Evolutionary conservation across 2,113 vertebrate species (phyloP).

Genomic region (Eretmochelys imbricata): DNA sequence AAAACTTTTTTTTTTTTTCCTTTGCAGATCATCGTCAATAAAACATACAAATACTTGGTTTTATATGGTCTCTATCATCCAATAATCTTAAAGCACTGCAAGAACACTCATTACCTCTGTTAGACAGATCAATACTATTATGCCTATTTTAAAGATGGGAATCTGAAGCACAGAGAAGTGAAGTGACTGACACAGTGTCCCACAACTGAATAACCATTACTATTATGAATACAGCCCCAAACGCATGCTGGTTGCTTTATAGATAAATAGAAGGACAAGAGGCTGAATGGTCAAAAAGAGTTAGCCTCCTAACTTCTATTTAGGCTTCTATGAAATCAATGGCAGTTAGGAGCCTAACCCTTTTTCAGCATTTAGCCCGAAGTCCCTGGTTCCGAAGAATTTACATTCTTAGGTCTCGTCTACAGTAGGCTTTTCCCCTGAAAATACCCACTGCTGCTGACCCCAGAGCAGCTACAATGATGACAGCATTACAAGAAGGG

Average conservation of each 20-base stretch:
- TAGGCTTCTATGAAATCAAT: too few species aligned
- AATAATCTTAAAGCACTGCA: background rate
- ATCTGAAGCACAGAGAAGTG: conserved; percentile 17
- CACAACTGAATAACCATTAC: background rate
- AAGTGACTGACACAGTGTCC: background rate
- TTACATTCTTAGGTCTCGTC: conserved; percentile 15
- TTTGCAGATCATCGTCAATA: background rate
- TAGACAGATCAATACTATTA: conserved; percentile 7
- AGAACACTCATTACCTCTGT: conserved; percentile 18
- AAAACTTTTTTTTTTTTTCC: conserved; percentile 20
- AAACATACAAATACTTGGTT: background rate
- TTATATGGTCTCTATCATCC: background rate
- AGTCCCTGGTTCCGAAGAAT: background rate
- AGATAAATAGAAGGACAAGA: background rate
- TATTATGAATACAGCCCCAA: background rate
- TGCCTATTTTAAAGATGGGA: conserved; percentile 3
- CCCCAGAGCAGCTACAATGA: background rate
- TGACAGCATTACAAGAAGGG: background rate
- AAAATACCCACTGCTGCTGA: background rate
- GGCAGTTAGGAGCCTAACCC: background rate
- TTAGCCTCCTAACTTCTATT: too few species aligned
- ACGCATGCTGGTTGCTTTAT: background rate
- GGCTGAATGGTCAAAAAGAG: background rate
- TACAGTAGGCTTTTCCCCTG: background rate
- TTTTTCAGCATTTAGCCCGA: background rate